Evolutionary conservation across 2,113 vertebrate genomes (phyloP).

Genomic region (Aramus guarauna): DNA sequence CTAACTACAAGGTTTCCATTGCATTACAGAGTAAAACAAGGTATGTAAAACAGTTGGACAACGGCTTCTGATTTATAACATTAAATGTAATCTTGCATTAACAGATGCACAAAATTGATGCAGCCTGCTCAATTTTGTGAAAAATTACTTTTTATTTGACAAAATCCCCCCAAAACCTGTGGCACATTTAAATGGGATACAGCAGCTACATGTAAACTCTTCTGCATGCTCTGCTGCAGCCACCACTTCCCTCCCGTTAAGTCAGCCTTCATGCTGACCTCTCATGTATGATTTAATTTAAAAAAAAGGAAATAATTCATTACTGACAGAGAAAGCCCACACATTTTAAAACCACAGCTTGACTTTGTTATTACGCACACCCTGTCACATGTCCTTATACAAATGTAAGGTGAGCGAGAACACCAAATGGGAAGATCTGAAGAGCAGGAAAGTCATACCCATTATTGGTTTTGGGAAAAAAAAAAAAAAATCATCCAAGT

Average conservation of each 20-base stretch:
- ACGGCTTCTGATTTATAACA: background rate
- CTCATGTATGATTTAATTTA: background rate
- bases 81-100: background rate
- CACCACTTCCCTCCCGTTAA: background rate
- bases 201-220: background rate
- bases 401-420: background rate
- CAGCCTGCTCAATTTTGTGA: background rate
- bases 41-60: background rate
- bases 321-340: background rate
- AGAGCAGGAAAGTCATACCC: background rate
- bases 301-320: background rate
- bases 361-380: background rate
- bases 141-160: background rate
- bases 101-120: background rate
- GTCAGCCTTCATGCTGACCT: background rate
- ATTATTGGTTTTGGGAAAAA: background rate
- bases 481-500: background rate
- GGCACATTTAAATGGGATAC: background rate
- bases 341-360: background rate
- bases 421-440: background rate
- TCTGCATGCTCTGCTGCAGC: background rate
- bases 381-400: background rate
- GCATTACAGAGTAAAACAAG: background rate
- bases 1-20: background rate
- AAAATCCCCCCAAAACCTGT: background rate